Conservation (phyloP, 1,140 invertebrate species). For the Xylocopa sonorina region DNA sequence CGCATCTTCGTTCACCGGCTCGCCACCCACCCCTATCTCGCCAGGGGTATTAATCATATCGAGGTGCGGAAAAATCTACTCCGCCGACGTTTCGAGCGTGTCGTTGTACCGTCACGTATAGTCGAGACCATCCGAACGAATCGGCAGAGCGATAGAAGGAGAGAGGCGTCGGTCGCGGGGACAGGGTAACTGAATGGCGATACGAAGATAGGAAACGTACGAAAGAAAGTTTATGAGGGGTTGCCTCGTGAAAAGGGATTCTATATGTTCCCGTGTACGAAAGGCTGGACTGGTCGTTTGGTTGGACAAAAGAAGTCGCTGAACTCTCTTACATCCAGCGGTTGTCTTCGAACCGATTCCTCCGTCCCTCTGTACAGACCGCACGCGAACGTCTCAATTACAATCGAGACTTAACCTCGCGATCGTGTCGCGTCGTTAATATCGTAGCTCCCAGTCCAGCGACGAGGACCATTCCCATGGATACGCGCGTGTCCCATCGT, state of each 20-base stretch:
- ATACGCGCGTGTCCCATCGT: constrained; percentile 32
- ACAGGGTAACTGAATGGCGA: constrained; percentile 67
- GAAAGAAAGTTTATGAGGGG: constrained; percentile 52
- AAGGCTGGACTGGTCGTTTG: constrained; percentile 1
- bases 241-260: constrained; percentile 48
- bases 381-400: constrained; percentile 27
- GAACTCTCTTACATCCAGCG: neutral
- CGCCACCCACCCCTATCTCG: neutral
- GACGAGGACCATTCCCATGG: constrained; percentile 31
- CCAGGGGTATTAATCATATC: constrained; percentile 79
- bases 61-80: constrained; percentile 78
- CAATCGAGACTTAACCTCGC: neutral
- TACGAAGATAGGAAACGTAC: constrained; percentile 69
- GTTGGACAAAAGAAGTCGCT: constrained; percentile 25
- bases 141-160: no score
- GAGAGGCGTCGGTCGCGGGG: constrained; percentile 3
- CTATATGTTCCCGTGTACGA: constrained; percentile 11
- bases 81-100: constrained; percentile 57
- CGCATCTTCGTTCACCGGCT: neutral
- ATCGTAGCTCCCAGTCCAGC: constrained; percentile 9
- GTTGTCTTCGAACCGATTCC: no score
- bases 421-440: neutral
- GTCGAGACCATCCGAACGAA: no score
- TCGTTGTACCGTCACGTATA: constrained; percentile 47
- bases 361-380: neutral